phyloP scores from a whole-genome alignment of 2,113 vertebrate genomes.

The Silurus asotus region DNA sequence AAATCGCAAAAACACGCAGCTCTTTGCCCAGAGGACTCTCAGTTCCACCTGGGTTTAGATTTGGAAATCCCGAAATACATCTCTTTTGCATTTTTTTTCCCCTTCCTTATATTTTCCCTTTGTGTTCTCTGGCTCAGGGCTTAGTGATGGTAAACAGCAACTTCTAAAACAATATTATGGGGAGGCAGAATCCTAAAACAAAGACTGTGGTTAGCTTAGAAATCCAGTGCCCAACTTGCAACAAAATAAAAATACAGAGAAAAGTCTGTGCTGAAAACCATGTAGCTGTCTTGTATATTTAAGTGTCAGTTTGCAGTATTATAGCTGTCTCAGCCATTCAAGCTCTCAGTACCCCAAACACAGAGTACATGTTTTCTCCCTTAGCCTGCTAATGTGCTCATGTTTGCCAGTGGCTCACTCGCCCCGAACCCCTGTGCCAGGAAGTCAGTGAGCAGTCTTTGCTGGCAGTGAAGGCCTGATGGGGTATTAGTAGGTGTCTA shows the following conservation, averaged over 20 bases:
- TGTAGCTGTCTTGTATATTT: conserved; percentile 26
- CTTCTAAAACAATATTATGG: conserved; percentile 39
- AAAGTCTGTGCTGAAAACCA: not conserved
- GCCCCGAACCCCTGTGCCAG: conserved; percentile 15
- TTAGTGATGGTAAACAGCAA: conserved; percentile 27
- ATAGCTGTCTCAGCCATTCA: conserved; percentile 28
- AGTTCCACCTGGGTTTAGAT: conserved; percentile 57
- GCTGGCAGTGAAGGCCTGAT: conserved; percentile 39
- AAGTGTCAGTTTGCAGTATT: conserved; percentile 1
- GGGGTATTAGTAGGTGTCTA: conserved; percentile 54
- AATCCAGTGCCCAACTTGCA: not conserved
- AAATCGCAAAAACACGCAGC: conserved; percentile 70
- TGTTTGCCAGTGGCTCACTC: conserved; percentile 33
- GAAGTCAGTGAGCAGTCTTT: conserved; percentile 47
- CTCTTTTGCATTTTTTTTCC: conserved; percentile 53
- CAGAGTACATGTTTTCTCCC: conserved; percentile 29
- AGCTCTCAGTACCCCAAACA: conserved; percentile 14
- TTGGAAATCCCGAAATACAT: conserved; percentile 63
- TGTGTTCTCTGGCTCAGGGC: conserved; percentile 56
- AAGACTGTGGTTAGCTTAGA: conserved; percentile 7
- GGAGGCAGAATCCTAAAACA: conserved; percentile 38
- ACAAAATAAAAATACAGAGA: not conserved
- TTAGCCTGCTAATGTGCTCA: conserved; percentile 33
- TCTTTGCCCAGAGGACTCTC: conserved; percentile 65
- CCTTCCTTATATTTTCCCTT: conserved; percentile 53